Evolutionary conservation across 1,140 invertebrate genomes (phyloP).

Genomic region (Cotesia chilonis): DNA sequence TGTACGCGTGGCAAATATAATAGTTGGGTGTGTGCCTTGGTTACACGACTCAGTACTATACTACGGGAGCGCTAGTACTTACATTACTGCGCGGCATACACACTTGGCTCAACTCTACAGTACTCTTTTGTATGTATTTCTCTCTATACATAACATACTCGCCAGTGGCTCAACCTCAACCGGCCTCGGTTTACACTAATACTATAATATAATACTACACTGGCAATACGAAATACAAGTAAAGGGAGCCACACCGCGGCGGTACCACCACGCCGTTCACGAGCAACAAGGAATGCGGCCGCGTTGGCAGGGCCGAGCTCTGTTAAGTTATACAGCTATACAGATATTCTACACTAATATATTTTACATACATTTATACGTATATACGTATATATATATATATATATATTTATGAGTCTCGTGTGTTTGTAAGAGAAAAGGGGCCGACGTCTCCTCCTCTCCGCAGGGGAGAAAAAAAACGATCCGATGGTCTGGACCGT

Average conservation of each 20-base stretch:
- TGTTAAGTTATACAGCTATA: too few relatives aligned
- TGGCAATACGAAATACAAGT: constrained; percentile 25
- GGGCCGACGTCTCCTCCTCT: background rate
- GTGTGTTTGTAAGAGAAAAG: background rate
- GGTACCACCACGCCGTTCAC: constrained; percentile 46
- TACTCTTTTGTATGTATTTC: too few relatives aligned
- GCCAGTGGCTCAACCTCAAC: constrained; percentile 24
- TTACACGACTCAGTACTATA: constrained; percentile 4
- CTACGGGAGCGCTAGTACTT: constrained; percentile 20
- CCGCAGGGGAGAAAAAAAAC: background rate
- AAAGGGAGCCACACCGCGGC: constrained; percentile 38
- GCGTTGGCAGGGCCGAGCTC: constrained; percentile 39
- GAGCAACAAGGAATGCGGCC: constrained; percentile 59
- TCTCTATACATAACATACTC: constrained; percentile 15
- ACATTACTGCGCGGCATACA: constrained; percentile 20
- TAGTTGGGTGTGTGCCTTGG: constrained; percentile 27
- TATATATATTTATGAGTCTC: constrained; percentile 17
- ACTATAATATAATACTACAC: background rate
- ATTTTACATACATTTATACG: too few relatives aligned
- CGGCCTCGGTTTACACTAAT: constrained; percentile 14
- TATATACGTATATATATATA: constrained; percentile 10
- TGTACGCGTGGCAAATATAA: constrained; percentile 27
- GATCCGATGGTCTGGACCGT: background rate
- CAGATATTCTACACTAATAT: too few relatives aligned
- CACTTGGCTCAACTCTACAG: background rate